A percentile compares a stretch with the other conserved stretches of the same genome.
phyloP scores from a whole-genome alignment of 2,797 vertebrate genomes.

The Podarcis lilfordi region DNA sequence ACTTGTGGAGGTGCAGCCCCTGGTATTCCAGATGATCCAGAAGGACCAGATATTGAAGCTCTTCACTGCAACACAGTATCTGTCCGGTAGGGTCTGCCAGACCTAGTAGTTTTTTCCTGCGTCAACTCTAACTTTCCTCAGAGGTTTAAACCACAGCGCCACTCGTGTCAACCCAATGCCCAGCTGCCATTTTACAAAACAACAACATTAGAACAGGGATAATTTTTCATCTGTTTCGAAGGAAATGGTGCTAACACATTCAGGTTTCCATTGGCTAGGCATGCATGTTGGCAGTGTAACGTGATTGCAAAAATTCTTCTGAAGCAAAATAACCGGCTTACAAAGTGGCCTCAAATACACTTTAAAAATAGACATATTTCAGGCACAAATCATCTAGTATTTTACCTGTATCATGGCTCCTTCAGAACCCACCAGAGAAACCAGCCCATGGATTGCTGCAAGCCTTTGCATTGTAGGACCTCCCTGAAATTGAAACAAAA shows the following conservation, averaged over 20 bases:
- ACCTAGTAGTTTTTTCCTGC: too few species aligned
- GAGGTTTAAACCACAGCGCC: too few species aligned
- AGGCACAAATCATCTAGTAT: not conserved
- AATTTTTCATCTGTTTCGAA: not conserved
- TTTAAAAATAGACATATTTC: not conserved
- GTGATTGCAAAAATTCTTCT: not conserved
- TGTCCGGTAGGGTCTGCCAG: too few species aligned
- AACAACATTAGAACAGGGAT: not conserved
- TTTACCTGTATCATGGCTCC: slow-evolving; percentile 87
- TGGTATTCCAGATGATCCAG: too few species aligned
- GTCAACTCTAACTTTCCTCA: too few species aligned
- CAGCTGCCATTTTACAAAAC: not conserved
- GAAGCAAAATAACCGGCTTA: not conserved
- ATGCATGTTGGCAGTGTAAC: not conserved
- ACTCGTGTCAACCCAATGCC: too few species aligned
- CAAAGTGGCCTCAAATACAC: not conserved
- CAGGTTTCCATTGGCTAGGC: not conserved
- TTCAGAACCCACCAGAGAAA: slow-evolving; percentile 93
- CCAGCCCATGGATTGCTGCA: slow-evolving; percentile 89
- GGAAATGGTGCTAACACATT: not conserved
- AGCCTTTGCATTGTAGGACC: slow-evolving; percentile 96
- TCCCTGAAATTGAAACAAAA: slow-evolving; percentile 79
- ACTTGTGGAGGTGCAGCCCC: too few species aligned
- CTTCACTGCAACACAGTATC: too few species aligned
- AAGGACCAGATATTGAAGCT: too few species aligned